Evolutionary conservation across 2,113 vertebrate genomes (phyloP).

Genomic region (Empidonax alnorum): DNA sequence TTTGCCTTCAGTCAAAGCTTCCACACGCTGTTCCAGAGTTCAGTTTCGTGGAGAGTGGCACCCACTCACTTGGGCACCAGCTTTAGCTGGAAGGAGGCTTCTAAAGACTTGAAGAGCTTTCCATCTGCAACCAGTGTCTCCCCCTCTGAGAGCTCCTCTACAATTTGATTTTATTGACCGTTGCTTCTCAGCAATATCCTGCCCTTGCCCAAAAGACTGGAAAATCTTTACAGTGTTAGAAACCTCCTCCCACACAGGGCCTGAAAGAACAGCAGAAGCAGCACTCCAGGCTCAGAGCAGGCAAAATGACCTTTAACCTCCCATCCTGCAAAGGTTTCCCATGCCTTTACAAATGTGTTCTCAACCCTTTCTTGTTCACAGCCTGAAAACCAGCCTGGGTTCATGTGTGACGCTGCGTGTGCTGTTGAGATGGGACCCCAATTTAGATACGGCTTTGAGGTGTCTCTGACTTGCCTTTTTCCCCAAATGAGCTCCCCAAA

Average conservation of each 20-base stretch:
- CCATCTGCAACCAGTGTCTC: background rate
- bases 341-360: background rate
- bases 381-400: background rate
- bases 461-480: background rate
- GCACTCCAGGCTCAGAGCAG: background rate
- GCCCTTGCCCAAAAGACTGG: background rate
- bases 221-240: background rate
- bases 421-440: background rate
- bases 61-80: background rate
- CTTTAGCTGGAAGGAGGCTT: background rate
- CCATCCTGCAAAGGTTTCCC: background rate
- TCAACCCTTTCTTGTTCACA: background rate
- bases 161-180: background rate
- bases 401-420: fast-evolving
- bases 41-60: background rate
- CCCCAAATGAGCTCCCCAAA: slow-evolving; percentile 28
- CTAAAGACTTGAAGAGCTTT: background rate
- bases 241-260: background rate
- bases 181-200: background rate
- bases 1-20: background rate
- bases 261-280: background rate
- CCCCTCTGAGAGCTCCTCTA: background rate
- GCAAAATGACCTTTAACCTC: background rate
- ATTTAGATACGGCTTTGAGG: slow-evolving; percentile 34
- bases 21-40: background rate